phyloP scores from a whole-genome alignment of 1,140 invertebrate species.

The Pygmarrhopalites habei region DNA sequence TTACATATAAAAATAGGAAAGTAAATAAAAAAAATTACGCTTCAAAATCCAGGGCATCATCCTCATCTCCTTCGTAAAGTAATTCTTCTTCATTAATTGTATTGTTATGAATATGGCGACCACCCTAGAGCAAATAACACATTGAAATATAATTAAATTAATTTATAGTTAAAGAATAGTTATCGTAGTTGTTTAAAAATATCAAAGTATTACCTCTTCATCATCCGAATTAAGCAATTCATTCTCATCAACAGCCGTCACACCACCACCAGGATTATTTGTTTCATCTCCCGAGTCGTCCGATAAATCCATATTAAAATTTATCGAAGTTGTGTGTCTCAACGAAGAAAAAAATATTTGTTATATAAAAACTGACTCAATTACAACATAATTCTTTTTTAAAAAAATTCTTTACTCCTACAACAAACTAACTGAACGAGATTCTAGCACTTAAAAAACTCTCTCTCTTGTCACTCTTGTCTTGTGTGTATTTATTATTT shows the following conservation, averaged over 20 bases:
- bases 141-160: too few species aligned
- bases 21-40: slow-evolving; percentile 4
- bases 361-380: background rate
- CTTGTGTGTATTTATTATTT: too few species aligned
- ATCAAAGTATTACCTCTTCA: slow-evolving; percentile 21
- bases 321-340: too few species aligned
- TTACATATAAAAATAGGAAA: background rate
- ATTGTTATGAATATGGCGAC: background rate
- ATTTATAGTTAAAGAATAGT: too few species aligned
- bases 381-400: background rate
- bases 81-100: background rate
- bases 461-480: too few species aligned
- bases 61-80: slow-evolving; percentile 9
- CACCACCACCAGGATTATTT: slow-evolving; percentile 9
- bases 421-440: too few species aligned
- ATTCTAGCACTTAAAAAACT: too few species aligned
- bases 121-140: too few species aligned
- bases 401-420: background rate
- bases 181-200: too few species aligned
- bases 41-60: background rate
- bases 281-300: slow-evolving; percentile 26
- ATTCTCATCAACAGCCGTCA: slow-evolving; percentile 21
- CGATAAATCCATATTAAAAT: slow-evolving; percentile 21
- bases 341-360: too few species aligned
- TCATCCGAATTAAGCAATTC: slow-evolving; percentile 30